Conservation (phyloP, 2,797 vertebrate genomes). For the Aldrovandia affinis region DNA sequence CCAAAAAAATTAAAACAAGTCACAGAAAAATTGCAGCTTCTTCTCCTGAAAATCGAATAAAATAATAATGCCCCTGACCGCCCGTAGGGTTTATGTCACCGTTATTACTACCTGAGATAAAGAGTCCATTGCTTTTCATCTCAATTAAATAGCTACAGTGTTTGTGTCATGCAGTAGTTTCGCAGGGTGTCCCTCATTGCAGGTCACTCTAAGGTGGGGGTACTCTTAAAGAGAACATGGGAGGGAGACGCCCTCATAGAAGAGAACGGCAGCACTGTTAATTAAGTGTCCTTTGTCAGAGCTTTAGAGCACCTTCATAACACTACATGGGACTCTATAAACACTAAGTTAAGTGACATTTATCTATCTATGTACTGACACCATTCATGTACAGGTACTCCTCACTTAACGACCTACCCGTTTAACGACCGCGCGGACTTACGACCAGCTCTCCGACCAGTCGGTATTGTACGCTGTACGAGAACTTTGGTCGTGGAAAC, state of each 20-base stretch:
- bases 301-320: not conserved
- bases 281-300: not conserved
- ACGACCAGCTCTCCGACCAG: too few species aligned
- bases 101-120: slow-evolving; percentile 77
- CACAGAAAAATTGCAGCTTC: slow-evolving; percentile 75
- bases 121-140: slow-evolving; percentile 81
- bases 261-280: not conserved
- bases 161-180: slow-evolving; percentile 80
- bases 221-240: not conserved
- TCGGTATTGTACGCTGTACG: too few species aligned
- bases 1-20: slow-evolving; percentile 64
- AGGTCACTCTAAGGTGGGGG: slow-evolving; percentile 55
- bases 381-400: too few species aligned
- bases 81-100: slow-evolving; percentile 68
- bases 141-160: slow-evolving; percentile 83
- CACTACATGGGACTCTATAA: not conserved
- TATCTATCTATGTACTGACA: too few species aligned
- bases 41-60: slow-evolving; percentile 66
- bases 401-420: too few species aligned
- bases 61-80: slow-evolving; percentile 79
- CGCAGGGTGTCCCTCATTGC: slow-evolving; percentile 61
- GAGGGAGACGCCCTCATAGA: not conserved
- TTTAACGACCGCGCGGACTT: too few species aligned
- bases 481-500: too few species aligned
- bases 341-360: not conserved